These are phyloP conservation scores for Fratercula arctica DNA, from an alignment of 2,797 vertebrate species.

Conservation along the genomic window DNA sequence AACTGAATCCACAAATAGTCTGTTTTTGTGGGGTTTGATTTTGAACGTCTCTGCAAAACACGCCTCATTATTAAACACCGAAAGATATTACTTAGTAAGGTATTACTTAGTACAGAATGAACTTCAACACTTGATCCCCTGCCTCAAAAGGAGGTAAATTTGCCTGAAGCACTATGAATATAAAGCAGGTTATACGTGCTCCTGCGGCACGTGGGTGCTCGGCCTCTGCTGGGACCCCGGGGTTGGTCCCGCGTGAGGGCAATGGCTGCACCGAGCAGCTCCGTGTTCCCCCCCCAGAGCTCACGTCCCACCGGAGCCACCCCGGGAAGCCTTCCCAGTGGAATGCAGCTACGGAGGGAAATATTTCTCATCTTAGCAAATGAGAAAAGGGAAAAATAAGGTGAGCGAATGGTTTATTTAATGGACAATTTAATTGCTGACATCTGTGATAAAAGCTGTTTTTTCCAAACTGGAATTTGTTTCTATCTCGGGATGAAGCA, in stretches of 20 bases:
- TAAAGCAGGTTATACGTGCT: background rate
- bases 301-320: rapidly evolving
- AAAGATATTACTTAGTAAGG: background rate
- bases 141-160: conserved; percentile 12
- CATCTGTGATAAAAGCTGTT: conserved; percentile 51
- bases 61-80: background rate
- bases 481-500: conserved; percentile 49
- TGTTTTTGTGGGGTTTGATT: background rate
- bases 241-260: rapidly evolving
- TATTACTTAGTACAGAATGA: background rate
- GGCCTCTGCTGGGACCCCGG: rapidly evolving
- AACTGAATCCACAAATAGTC: background rate
- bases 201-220: rapidly evolving
- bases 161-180: background rate
- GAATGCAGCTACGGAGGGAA: background rate
- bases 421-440: conserved; percentile 59
- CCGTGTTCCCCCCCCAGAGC: rapidly evolving
- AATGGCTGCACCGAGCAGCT: rapidly evolving
- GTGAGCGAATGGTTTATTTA: conserved; percentile 34
- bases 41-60: background rate
- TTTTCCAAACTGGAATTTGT: conserved; percentile 24
- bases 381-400: conserved; percentile 39
- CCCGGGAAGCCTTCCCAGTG: background rate
- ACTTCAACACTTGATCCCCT: background rate
- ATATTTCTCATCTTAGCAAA: background rate